Evolutionary conservation across 2,113 vertebrate species (phyloP).

Genomic region (Ceyx cyanopectus): DNA sequence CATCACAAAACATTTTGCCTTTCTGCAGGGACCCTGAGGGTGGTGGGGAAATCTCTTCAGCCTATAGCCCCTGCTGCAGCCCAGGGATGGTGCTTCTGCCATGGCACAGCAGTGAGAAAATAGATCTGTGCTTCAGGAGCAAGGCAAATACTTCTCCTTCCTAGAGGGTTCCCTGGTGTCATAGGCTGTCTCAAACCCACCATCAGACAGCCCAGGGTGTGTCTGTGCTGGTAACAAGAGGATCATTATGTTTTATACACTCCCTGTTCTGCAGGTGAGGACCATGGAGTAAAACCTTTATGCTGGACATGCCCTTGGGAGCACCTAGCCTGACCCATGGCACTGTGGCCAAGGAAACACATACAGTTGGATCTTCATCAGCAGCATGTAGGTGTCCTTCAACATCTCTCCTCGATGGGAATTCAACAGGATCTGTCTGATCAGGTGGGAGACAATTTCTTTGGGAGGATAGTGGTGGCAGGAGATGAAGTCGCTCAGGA

Average conservation of each 20-base stretch:
- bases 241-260: background rate
- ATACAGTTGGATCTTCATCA: constrained; percentile 94
- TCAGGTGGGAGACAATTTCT: constrained; percentile 83
- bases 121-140: background rate
- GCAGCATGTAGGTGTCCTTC: constrained; percentile 86
- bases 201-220: fast-evolving
- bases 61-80: background rate
- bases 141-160: background rate
- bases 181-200: background rate
- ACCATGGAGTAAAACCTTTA: background rate
- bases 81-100: background rate
- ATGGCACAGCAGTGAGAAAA: background rate
- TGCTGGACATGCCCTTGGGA: background rate
- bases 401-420: constrained; percentile 72
- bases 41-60: background rate
- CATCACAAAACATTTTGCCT: background rate
- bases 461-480: constrained; percentile 81
- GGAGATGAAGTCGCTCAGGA: constrained; percentile 89
- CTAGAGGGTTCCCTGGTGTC: background rate
- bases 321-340: background rate
- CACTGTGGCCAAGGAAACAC: background rate
- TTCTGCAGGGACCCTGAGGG: background rate
- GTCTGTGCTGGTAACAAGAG: background rate
- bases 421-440: constrained; percentile 84
- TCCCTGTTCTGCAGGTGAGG: background rate